Percentiles rank a stretch among this genome's conserved stretches.
These are phyloP conservation scores for Apoda limacodes DNA, from an alignment of 2,888 invertebrate genomes.

Conservation along the genomic window DNA sequence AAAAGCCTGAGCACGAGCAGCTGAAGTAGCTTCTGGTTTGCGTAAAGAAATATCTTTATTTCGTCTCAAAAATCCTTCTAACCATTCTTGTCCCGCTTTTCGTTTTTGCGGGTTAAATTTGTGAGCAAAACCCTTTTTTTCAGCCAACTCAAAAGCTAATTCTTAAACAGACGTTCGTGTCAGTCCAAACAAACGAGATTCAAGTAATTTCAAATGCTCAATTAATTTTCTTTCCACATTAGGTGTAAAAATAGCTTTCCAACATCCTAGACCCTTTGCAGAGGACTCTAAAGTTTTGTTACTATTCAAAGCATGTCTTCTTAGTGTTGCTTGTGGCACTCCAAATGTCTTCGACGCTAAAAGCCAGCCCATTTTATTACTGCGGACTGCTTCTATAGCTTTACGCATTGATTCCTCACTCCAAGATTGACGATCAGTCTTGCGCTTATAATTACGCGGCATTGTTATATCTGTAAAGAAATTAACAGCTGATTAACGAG, in stretches of 20 bases:
- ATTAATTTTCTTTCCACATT: constrained; percentile 10
- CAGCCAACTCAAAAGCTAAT: constrained; percentile 10
- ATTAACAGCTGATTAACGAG: too few relatives aligned
- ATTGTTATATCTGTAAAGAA: too few relatives aligned
- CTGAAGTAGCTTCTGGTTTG: constrained; percentile 9
- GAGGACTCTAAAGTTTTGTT: constrained; percentile 14
- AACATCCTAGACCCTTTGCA: constrained; percentile 11
- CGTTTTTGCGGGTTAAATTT: constrained; percentile 7
- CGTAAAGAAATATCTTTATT: constrained; percentile 10
- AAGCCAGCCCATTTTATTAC: constrained; percentile 13
- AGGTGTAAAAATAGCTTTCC: constrained; percentile 8
- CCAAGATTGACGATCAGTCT: too few relatives aligned
- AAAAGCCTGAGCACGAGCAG: constrained; percentile 11
- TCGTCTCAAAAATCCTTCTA: constrained; percentile 6
- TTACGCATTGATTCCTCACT: too few relatives aligned
- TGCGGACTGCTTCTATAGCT: too few relatives aligned
- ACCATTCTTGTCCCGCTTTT: constrained; percentile 11
- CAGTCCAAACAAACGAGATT: too few relatives aligned
- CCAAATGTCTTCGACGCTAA: constrained; percentile 11
- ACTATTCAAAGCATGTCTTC: constrained; percentile 8
- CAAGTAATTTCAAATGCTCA: too few relatives aligned
- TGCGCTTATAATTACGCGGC: too few relatives aligned
- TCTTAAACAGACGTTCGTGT: constrained; percentile 8
- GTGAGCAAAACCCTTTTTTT: constrained; percentile 8
- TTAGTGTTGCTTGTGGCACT: constrained; percentile 14